Conservation (phyloP, 2,797 vertebrate species). For the Karalla daura region DNA sequence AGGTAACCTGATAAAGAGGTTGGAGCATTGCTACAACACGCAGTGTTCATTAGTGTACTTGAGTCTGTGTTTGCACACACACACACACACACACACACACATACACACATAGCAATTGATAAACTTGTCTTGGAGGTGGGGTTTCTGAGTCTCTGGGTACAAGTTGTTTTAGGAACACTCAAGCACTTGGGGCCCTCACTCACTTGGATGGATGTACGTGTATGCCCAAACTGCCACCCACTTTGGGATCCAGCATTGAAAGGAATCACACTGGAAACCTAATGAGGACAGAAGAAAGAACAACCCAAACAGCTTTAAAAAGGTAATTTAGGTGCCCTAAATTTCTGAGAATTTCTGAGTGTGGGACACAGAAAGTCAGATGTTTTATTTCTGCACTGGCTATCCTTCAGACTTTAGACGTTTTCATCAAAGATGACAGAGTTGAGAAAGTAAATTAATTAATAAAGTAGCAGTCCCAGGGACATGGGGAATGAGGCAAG, state of each 20-base stretch:
- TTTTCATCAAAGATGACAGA: constrained; percentile 29
- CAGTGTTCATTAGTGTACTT: constrained; percentile 6
- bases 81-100: not conserved
- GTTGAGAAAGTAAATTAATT: not conserved
- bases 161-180: constrained; percentile 15
- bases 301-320: constrained; percentile 32
- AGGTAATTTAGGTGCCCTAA: constrained; percentile 43
- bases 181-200: constrained; percentile 2
- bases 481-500: constrained; percentile 42
- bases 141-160: constrained; percentile 7
- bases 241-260: constrained; percentile 16
- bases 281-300: constrained; percentile 58
- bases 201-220: constrained; percentile 37
- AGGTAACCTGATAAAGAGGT: constrained; percentile 1
- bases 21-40: constrained; percentile 8
- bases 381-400: constrained; percentile 19
- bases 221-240: constrained; percentile 41
- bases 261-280: constrained; percentile 36
- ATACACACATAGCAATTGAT: not conserved
- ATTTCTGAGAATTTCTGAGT: constrained; percentile 32
- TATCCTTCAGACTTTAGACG: constrained; percentile 29
- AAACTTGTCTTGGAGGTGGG: not conserved
- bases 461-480: constrained; percentile 23
- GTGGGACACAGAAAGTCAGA: constrained; percentile 38
- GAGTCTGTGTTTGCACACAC: not conserved